Conservation (phyloP, 2,113 vertebrate genomes). For the Cathartes aura region DNA sequence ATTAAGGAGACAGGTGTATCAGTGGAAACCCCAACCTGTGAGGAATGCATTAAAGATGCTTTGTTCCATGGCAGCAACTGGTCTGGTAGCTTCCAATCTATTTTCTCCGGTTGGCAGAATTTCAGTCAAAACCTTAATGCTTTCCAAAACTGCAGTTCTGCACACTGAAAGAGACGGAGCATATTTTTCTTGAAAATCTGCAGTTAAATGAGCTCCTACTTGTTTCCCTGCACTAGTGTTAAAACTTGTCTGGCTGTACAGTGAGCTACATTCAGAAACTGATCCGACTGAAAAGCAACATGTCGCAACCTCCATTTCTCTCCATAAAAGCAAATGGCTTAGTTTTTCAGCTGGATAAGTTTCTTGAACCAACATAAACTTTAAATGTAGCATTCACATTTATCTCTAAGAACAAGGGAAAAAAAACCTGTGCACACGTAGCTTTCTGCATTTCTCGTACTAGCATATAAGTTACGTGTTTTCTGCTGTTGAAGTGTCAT, state of each 20-base stretch:
- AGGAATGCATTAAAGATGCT: background rate
- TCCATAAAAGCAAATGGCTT: background rate
- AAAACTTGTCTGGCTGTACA: background rate
- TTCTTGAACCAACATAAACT: background rate
- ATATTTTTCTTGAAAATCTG: background rate
- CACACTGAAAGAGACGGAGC: background rate
- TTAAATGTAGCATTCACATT: background rate
- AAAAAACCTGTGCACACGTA: background rate
- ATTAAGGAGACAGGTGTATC: background rate
- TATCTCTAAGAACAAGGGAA: background rate
- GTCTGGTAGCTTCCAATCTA: background rate
- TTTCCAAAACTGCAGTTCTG: background rate
- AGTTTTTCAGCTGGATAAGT: background rate
- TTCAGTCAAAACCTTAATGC: background rate
- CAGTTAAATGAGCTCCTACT: background rate
- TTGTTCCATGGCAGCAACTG: background rate
- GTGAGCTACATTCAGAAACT: background rate
- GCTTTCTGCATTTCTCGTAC: background rate
- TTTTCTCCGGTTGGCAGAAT: background rate
- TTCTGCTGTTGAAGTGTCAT: background rate
- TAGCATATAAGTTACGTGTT: accelerated
- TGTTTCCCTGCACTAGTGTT: background rate
- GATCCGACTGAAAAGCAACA: background rate
- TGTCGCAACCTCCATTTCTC: background rate
- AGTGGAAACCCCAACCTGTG: background rate